Evolutionary conservation across 2,113 vertebrate species (phyloP).

Genomic region (Spermophilus dauricus): DNA sequence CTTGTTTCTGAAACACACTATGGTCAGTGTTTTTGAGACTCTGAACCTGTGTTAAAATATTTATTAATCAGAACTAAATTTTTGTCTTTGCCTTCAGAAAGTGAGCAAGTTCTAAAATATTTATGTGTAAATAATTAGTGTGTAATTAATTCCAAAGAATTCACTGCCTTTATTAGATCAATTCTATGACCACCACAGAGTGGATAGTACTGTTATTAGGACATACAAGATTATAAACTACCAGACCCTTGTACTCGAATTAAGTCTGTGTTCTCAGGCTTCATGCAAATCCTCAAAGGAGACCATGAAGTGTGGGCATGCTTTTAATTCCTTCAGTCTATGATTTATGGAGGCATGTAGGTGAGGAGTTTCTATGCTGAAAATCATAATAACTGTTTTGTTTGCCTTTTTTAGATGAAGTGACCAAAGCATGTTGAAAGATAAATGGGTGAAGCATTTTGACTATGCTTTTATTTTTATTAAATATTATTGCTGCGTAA

Average conservation of each 20-base stretch:
- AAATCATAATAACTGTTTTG: constrained; percentile 84
- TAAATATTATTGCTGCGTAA: constrained; percentile 73
- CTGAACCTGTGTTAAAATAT: constrained; percentile 32
- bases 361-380: constrained; percentile 84
- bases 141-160: constrained; percentile 77
- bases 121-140: constrained; percentile 84
- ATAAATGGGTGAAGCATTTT: constrained; percentile 83
- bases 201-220: constrained; percentile 64
- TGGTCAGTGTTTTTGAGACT: neutral
- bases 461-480: constrained; percentile 81
- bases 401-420: constrained; percentile 82
- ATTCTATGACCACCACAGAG: constrained; percentile 68
- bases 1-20: neutral
- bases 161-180: constrained; percentile 71
- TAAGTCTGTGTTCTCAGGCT: constrained; percentile 53
- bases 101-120: constrained; percentile 76
- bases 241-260: constrained; percentile 57
- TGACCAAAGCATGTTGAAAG: constrained; percentile 85
- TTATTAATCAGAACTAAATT: constrained; percentile 47
- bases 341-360: constrained; percentile 82
- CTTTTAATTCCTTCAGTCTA: constrained; percentile 73
- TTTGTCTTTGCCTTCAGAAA: constrained; percentile 68
- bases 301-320: constrained; percentile 56
- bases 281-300: constrained; percentile 73
- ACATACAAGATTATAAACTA: constrained; percentile 65